phyloP scores from a whole-genome alignment of 2,113 vertebrate genomes.

The Bombycilla garrulus region DNA sequence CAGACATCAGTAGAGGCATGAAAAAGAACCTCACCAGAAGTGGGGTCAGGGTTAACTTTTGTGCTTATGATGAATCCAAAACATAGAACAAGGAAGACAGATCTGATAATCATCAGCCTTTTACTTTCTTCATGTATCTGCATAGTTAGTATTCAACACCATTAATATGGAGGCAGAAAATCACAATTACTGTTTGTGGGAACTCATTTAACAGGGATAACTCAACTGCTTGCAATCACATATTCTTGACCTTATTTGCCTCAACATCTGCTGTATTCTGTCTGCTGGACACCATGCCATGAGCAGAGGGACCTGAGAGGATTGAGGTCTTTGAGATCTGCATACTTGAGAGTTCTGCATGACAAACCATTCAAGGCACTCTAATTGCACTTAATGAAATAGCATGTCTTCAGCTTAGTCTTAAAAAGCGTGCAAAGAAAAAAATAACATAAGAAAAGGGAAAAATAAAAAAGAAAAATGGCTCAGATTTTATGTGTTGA shows the following conservation, averaged over 20 bases:
- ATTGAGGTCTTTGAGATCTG: neutral
- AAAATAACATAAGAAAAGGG: neutral
- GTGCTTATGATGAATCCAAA: neutral
- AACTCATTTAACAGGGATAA: neutral
- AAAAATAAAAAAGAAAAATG: neutral
- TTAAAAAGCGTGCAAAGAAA: neutral
- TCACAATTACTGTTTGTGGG: neutral
- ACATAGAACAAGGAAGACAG: neutral
- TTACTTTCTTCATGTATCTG: neutral
- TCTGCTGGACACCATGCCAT: neutral
- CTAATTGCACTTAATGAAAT: neutral
- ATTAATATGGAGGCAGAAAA: neutral
- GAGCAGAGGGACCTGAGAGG: neutral
- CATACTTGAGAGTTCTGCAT: neutral
- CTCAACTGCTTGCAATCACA: neutral
- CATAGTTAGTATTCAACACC: neutral
- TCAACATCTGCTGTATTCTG: neutral
- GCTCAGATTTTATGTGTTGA: neutral
- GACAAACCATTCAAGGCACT: neutral
- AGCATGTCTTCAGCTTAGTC: neutral
- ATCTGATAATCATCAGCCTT: neutral
- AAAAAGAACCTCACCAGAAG: neutral
- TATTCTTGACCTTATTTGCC: neutral
- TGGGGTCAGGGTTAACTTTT: neutral
- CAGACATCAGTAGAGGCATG: neutral